Evolutionary conservation across 1,140 invertebrate species (phyloP).

Genomic region (Drosophila arizonae): DNA sequence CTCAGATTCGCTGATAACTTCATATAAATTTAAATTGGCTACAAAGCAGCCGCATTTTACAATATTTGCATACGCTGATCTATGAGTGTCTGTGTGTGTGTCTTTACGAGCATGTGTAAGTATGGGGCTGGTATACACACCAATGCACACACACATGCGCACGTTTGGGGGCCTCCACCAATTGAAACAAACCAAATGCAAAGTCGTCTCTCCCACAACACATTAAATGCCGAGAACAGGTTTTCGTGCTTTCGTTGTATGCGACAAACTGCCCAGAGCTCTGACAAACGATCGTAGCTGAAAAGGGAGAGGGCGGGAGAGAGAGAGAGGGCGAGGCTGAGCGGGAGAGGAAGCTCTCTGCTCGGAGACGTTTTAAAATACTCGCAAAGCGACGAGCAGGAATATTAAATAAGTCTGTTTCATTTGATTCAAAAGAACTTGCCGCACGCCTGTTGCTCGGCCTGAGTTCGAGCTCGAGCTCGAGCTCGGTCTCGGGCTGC

Average conservation of each 20-base stretch:
- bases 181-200: slow-evolving; percentile 81
- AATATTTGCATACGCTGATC: slow-evolving; percentile 67
- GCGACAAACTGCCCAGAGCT: slow-evolving; percentile 19
- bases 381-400: slow-evolving; percentile 34
- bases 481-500: background rate
- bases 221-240: slow-evolving; percentile 66
- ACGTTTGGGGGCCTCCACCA: slow-evolving; percentile 65
- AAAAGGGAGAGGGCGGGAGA: slow-evolving; percentile 3
- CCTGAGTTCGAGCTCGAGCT: slow-evolving; percentile 17
- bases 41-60: slow-evolving; percentile 57
- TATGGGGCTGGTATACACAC: slow-evolving; percentile 55
- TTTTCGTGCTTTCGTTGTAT: slow-evolving; percentile 44
- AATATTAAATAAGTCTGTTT: slow-evolving; percentile 80
- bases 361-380: slow-evolving; percentile 23
- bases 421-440: slow-evolving; percentile 77
- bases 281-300: slow-evolving; percentile 5
- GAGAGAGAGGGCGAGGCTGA: background rate
- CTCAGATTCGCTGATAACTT: slow-evolving; percentile 32
- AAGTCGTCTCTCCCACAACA: slow-evolving; percentile 78
- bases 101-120: slow-evolving; percentile 31
- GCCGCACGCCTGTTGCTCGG: slow-evolving; percentile 51
- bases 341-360: slow-evolving; percentile 17
- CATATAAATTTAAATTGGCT: slow-evolving; percentile 21
- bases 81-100: slow-evolving; percentile 1
- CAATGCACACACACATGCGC: slow-evolving; percentile 17